Evolutionary conservation across 2,797 vertebrate genomes (phyloP).

Genomic region (Somateria mollissima): DNA sequence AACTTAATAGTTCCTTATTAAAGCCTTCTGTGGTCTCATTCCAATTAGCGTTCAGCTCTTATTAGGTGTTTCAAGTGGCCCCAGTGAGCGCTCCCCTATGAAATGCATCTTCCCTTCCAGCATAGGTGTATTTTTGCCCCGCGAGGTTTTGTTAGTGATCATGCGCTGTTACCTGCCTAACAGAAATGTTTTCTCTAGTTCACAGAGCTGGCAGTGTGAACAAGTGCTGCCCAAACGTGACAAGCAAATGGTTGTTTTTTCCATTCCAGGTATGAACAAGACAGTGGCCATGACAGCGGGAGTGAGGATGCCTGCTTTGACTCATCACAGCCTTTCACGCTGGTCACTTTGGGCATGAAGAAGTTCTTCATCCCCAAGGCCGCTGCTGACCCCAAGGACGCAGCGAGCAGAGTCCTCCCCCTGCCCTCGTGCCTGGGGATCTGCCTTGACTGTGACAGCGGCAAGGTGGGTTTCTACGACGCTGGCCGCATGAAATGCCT

Average conservation of each 20-base stretch:
- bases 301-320: conserved; percentile 93
- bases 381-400: conserved; percentile 79
- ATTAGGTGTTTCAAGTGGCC: neutral
- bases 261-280: conserved; percentile 91
- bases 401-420: conserved; percentile 85
- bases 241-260: neutral
- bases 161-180: neutral
- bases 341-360: conserved; percentile 94
- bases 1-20: neutral
- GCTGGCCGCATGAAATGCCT: conserved; percentile 91
- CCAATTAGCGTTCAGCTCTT: neutral
- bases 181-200: neutral
- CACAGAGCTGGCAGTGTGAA: neutral
- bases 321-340: conserved; percentile 89
- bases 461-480: conserved; percentile 91
- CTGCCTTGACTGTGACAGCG: conserved; percentile 90
- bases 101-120: neutral
- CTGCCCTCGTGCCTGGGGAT: conserved; percentile 88
- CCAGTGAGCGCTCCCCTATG: neutral
- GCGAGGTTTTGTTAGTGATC: neutral
- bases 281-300: conserved; percentile 97
- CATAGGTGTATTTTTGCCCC: neutral
- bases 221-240: neutral
- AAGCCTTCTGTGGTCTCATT: neutral
- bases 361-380: conserved; percentile 92